Conservation (phyloP, 2,797 vertebrate genomes). For the Syngnathus rostellatus region DNA sequence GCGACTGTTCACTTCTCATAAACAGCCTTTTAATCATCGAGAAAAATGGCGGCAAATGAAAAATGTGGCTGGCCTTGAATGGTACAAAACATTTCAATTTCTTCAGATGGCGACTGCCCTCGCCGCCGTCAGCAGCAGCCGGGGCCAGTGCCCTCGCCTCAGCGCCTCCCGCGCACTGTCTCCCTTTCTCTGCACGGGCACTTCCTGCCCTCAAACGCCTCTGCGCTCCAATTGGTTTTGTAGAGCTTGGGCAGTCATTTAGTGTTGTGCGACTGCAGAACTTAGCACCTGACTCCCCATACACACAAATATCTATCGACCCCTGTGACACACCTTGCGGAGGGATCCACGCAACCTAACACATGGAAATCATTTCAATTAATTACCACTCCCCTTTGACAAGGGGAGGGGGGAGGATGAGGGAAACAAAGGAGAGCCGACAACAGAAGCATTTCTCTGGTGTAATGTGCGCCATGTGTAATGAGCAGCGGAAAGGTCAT, state of each 20-base stretch:
- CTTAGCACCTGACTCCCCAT: slow-evolving; percentile 61
- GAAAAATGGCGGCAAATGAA: slow-evolving; percentile 36
- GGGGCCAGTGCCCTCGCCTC: background rate
- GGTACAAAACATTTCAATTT: slow-evolving; percentile 54
- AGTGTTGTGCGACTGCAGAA: slow-evolving; percentile 61
- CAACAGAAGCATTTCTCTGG: slow-evolving; percentile 62
- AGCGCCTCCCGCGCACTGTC: background rate
- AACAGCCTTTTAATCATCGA: slow-evolving; percentile 65
- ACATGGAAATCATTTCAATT: slow-evolving; percentile 72
- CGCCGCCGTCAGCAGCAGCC: slow-evolving; percentile 29
- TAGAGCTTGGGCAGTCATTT: slow-evolving; percentile 60
- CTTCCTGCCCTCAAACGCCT: slow-evolving; percentile 47
- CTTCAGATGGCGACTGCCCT: slow-evolving; percentile 52
- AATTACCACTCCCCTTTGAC: slow-evolving; percentile 65
- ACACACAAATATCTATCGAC: slow-evolving; percentile 60
- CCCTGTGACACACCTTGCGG: slow-evolving; percentile 57
- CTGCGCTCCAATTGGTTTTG: slow-evolving; percentile 62
- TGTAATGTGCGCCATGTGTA: slow-evolving; percentile 61
- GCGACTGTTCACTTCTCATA: slow-evolving; percentile 55
- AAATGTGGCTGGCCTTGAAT: slow-evolving; percentile 65
- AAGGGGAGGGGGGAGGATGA: slow-evolving; percentile 25
- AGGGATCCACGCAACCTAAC: slow-evolving; percentile 60
- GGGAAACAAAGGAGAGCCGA: slow-evolving; percentile 52
- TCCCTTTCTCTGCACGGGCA: slow-evolving; percentile 16
- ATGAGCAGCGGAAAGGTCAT: slow-evolving; percentile 72